Evolutionary conservation across 1,140 invertebrate genomes (phyloP), one percentile per base, ranked within the genome.

Genomic region (Pomacea maculata): DNA sequence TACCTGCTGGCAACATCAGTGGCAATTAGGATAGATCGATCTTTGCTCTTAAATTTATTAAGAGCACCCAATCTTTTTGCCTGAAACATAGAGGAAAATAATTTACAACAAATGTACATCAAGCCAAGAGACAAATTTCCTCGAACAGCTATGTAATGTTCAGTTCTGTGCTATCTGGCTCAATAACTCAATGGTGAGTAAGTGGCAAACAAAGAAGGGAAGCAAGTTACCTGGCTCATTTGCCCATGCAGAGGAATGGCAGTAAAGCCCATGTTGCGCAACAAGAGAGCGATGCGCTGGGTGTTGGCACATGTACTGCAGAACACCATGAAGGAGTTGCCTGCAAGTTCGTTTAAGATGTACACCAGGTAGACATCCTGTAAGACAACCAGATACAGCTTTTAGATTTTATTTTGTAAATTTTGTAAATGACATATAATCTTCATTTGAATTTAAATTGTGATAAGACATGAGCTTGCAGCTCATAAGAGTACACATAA

Each of bases 251-350:
- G 92, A 2, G 98, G 98, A 74, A 99, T 96, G 0, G 98, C 98
- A 52, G 76, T 95, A 94, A 86, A 98, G 93, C 57, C 98, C 96
- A 77, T 98, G 93, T 96, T 96, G 55, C 98, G 93, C 61, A 99
- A 92, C 89, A 99, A 92, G 15, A 99, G 91, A 0, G 97, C 96
- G 29, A 95, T 95, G 80, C 96, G 94, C 81, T 99, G 94, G 0
- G 97, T 97, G 87, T 95, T 96, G 78, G 95, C 96, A 89, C 98
- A 99, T 6, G 98, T 99, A 61, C 95, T 94, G 90, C 97, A 98
- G 91, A 99, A 99, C 82, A 99, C 95, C 94, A 99, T 99, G 87
- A 98, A 97, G 83, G 96, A 97, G 75, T 99, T 99, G 25, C 98
- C 98, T 10, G 96, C 94, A 89, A 99, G 92, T 93, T 99, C 97